Conservation (phyloP, 1,140 invertebrate species). For the Conopomorpha cramerella region DNA sequence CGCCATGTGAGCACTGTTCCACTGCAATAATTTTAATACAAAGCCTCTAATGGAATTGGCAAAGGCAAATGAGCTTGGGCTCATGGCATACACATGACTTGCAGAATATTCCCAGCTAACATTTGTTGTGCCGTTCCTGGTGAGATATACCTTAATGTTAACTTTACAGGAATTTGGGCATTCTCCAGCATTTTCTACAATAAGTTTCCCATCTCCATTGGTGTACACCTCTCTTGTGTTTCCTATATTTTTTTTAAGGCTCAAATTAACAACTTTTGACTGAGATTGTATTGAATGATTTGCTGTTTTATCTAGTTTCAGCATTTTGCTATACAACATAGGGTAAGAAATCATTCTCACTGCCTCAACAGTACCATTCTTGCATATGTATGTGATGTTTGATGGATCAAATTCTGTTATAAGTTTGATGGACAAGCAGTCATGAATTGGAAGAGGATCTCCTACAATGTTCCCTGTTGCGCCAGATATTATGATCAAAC, state of each 20-base stretch:
- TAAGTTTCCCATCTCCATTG: conserved; percentile 62
- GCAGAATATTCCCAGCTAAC: conserved; percentile 63
- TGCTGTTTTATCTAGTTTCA: conserved; percentile 34
- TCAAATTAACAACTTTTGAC: conserved; percentile 40
- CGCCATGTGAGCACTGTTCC: conserved; percentile 60
- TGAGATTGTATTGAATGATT: conserved; percentile 31
- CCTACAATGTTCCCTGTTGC: conserved; percentile 64
- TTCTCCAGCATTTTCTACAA: conserved; percentile 66
- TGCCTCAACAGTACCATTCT: conserved; percentile 49
- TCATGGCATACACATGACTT: conserved; percentile 67
- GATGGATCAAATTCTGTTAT: conserved; percentile 22
- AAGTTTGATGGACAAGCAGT: conserved; percentile 52
- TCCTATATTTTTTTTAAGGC: conserved; percentile 56
- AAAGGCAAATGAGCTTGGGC: conserved; percentile 67
- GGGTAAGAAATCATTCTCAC: conserved; percentile 25
- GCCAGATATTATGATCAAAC: conserved; percentile 68
- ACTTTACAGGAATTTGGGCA: conserved; percentile 69
- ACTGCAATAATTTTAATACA: conserved; percentile 81
- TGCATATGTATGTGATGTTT: conserved; percentile 51
- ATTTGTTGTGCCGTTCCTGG: conserved; percentile 57
- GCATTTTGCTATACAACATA: conserved; percentile 23
- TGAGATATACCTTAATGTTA: conserved; percentile 63
- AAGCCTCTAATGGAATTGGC: conserved; percentile 69
- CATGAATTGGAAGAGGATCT: conserved; percentile 49
- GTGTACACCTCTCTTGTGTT: conserved; percentile 60